Percentiles rank a stretch among this genome's conserved stretches.
Conservation (phyloP, 2,797 vertebrate species). For the Ctenochaetus hawaiiensis region DNA sequence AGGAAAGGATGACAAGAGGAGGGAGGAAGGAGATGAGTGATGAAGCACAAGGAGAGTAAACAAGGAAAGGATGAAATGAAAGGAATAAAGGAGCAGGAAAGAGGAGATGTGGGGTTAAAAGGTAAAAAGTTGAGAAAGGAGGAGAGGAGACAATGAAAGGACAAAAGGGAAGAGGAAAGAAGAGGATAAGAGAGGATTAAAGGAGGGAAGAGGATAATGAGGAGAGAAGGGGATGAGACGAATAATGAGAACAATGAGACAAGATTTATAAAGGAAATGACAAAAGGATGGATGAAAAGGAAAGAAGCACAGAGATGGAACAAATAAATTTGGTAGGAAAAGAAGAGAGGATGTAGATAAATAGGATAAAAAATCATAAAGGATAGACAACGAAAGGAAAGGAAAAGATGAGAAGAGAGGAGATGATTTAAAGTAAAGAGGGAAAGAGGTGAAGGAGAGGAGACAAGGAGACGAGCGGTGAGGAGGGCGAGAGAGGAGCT, state of each 20-base stretch:
- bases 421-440: neutral
- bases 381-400: neutral
- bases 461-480: slow-evolving; percentile 30
- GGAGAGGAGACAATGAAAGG: neutral
- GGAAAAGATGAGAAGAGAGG: neutral
- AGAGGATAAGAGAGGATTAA: neutral
- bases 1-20: neutral
- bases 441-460: slow-evolving; percentile 2
- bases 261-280: too few relatives aligned
- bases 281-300: too few relatives aligned
- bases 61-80: neutral
- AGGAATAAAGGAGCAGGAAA: too few relatives aligned
- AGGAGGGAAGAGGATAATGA: neutral
- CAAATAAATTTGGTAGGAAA: neutral
- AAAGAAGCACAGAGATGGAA: neutral
- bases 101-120: too few relatives aligned
- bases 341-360: neutral
- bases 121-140: too few relatives aligned
- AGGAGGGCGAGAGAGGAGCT: slow-evolving; percentile 40
- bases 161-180: neutral
- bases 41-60: neutral
- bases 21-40: neutral
- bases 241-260: too few relatives aligned
- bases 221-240: neutral
- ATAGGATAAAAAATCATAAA: neutral